Base-by-base conservation (phyloP, 2,888 invertebrate genomes). In the Ceratothoa steindachneri region DNA sequence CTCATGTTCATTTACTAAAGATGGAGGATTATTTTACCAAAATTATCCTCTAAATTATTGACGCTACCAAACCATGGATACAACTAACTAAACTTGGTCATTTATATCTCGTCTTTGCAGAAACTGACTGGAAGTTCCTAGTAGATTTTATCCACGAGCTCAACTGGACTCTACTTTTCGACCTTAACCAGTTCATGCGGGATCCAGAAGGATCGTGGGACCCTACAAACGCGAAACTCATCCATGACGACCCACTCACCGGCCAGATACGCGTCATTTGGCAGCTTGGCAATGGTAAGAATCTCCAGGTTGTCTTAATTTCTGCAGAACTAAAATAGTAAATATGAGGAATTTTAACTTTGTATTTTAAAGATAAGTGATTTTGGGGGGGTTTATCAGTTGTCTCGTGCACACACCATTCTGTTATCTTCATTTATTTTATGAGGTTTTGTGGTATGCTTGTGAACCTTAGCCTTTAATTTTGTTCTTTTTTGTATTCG, bases 261-360 rank as follows among this genome's bases (percentile, higher is more conserved):
- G 28, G 22, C 7, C n/a, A 22, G 4, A 30, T 64, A 22, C 3
- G 15, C 29, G 30, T 80, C 30, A 28, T 71, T 12, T 80, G 80
- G 80, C 77, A 80, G 28, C 71, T 80, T 1, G 80, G 80, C 2
- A 80, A 80, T 64, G 80, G 79, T 79, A 30, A 77, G 28, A 60
- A 60, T 60, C 5, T 19, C 9, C 5, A 19, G n/a, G 5, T 60
- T 9, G n/a, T 60, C 5, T 60, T 60, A 19, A 60, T 9, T n/a
- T 60, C 60, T 60, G 9, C n/a, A 60, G n/a, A 60, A 60, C n/a
- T 60, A n/a, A 60, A 19, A 19, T 60, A 60, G 5, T 60, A 60
- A 41, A 41, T 41, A 5, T 41, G 5, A 9, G 15, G 15, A 41
- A 41, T 41, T 41, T 41, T 41, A 12, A 67, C 30, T 19, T 67